Base-by-base conservation (phyloP, 1,140 invertebrate species). In the Platyura marginata region DNA sequence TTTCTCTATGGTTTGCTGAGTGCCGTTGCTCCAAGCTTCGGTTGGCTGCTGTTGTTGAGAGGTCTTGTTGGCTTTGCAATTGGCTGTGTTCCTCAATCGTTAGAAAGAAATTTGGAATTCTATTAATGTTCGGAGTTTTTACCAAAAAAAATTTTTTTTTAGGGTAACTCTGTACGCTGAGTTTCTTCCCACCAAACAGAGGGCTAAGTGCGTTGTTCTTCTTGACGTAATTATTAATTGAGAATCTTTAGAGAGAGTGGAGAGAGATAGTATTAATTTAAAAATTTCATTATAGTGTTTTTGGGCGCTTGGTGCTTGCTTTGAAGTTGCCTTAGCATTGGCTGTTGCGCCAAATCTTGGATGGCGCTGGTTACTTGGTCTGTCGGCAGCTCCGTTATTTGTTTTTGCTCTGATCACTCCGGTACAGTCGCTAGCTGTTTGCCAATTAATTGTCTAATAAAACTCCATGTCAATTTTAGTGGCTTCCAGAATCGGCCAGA, bases 161-260 rank as follows among this genome's bases (percentile, higher is more conserved):
- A 93, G 89, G 42, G 88, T 95, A 1, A 95, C 90, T n/a, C 63
- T 96, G 43, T 95, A 94, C 69, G 85, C 91, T 15, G 92, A 96
- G 65, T 95, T 94, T 71, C 66, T 96, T 40, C 91, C 91, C 15
- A 79, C 85, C 36, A 88, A 89, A 57, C 86, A 93, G 57, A 70
- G 91, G 56, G 88, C 86, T 21, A 91, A 89, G 66, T 94, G 90
- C 73, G 87, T 95, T 25, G 85, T 95, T 36, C 67, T 95, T 47
- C 71, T 95, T 44, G 91, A 96, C 72, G 86, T 92, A 70, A 79
- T 82, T 70, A 48, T 37, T 5, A 15, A 37, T 8, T 37, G 15
- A 37, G 6, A 37, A 37, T 20, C 6, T 16, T 20, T 16, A 8
- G 15, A 37, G 19, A 8, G 36, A 37, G 15, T 8, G 6, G n/a